Base-by-base conservation (phyloP, 2,797 vertebrate species). In the Otus scops region DNA sequence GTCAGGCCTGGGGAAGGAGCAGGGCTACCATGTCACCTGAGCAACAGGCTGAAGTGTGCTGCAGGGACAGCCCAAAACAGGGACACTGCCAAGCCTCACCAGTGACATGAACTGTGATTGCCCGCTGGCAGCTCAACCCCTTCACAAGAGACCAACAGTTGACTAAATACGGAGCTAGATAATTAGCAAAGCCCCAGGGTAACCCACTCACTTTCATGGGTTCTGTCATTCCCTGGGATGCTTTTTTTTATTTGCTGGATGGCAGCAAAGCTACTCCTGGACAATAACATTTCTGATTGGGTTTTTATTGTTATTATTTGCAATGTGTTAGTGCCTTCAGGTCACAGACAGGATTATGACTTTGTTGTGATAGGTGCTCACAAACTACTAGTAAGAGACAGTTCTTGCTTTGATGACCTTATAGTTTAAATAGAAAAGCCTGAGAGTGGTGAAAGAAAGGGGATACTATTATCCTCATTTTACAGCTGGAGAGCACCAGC, bases 281-380 rank as follows among this genome's bases (percentile, higher is more conserved):
- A 80, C 91, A 96, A 91, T 82, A 93, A 93, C 60, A 83, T 80
- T 85, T 92, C 74, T 92, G 88, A 95, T 77, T 93, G 90, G 41
- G 47, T 79, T 97, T 95, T 95, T 94, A 91, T 92, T 89, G 91
- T 74, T 96, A 88, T 91, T 93, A 93, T 94, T 95, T 94, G 85
- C 92, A 84, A 91, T 68, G 56, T 57, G 83, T 70, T 71, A 76
- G 70, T 57, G 96, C 83, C 92, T 91, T 77, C 83, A 91, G 94
- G 93, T 91, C 90, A 90, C 67, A 83, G 82, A 68, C 79, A 80
- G 56, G 88, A 89, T 93, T 92, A 94, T 34, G 69, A 67, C 51
- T 90, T 86, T 85, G 88, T 90, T 93, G 83, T 90, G 87, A 87
- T 73, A 89, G 84, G 69, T 93, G 86, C 78, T 92, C 48, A n/a